Conservation (phyloP, 2,797 vertebrate genomes). For the Chelon auratus region DNA sequence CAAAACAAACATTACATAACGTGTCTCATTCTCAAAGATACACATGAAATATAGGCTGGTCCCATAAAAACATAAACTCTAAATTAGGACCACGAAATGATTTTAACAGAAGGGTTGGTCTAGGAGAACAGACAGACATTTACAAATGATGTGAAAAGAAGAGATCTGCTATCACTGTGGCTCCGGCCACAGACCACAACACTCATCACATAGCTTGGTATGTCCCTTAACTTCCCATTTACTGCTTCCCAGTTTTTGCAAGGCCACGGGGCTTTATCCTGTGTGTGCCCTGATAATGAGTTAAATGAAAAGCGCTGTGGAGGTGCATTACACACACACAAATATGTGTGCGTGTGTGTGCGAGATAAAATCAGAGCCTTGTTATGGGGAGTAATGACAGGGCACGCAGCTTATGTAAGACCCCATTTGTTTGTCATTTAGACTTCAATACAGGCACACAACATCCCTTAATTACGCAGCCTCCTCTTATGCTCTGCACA, state of each 20-base stretch:
- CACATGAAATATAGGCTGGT: conserved; percentile 56
- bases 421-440: conserved; percentile 78
- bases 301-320: conserved; percentile 24
- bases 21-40: conserved; percentile 52
- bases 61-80: conserved; percentile 59
- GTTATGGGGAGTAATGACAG: conserved; percentile 76
- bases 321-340: conserved; percentile 37
- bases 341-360: conserved; percentile 70
- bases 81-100: conserved; percentile 41
- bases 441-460: conserved; percentile 66
- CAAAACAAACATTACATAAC: conserved; percentile 62
- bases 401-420: conserved; percentile 61
- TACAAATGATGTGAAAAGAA: conserved; percentile 69
- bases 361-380: conserved; percentile 64
- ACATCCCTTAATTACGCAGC: conserved; percentile 56
- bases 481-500: conserved; percentile 66
- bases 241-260: conserved; percentile 49
- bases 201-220: conserved; percentile 73
- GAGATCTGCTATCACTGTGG: conserved; percentile 58
- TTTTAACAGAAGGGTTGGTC: conserved; percentile 42
- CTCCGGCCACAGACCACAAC: conserved; percentile 47
- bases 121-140: conserved; percentile 72
- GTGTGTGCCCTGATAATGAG: conserved; percentile 23
- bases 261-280: conserved; percentile 44
- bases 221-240: conserved; percentile 67